Evolutionary conservation across 1,140 invertebrate species (phyloP).

Genomic region (Temnothorax longispinosus): DNA sequence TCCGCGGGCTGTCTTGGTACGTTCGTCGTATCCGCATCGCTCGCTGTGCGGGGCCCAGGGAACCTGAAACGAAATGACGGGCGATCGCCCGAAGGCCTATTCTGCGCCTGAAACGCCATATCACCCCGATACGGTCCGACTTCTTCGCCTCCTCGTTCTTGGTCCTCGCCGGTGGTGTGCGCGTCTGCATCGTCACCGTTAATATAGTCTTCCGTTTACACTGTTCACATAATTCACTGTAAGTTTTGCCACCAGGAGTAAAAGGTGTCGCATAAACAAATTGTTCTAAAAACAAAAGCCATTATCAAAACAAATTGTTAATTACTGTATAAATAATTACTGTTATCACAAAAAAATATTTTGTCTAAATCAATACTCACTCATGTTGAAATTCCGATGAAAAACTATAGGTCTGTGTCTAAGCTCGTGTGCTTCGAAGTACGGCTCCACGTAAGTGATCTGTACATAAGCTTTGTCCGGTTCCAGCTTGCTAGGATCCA

Average conservation of each 20-base stretch:
- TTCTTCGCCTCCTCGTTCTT: no score
- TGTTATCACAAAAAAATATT: neutral
- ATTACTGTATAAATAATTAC: neutral
- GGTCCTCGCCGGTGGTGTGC: no score
- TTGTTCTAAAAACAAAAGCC: conserved; percentile 88
- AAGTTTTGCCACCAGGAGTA: conserved; percentile 96
- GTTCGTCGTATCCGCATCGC: no score
- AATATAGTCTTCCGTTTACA: conserved; percentile 98
- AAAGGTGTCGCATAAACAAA: conserved; percentile 99
- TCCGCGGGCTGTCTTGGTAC: no score
- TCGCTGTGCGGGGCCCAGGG: no score
- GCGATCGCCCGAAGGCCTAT: no score
- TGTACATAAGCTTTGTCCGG: conserved; percentile 85
- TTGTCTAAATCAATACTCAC: conserved; percentile 87
- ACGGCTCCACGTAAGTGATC: conserved; percentile 99
- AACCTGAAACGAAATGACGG: no score
- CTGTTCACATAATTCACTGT: conserved; percentile 97
- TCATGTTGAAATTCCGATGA: conserved; percentile 97
- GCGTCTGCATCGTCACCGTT: no score
- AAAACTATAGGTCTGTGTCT: conserved; percentile 95
- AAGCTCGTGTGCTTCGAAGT: conserved; percentile 97
- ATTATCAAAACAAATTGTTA: neutral
- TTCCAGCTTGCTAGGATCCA: no score
- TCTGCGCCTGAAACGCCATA: no score
- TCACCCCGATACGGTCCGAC: no score